Evolutionary conservation across 1,140 invertebrate genomes (phyloP).

Genomic region (Spodoptera frugiperda): DNA sequence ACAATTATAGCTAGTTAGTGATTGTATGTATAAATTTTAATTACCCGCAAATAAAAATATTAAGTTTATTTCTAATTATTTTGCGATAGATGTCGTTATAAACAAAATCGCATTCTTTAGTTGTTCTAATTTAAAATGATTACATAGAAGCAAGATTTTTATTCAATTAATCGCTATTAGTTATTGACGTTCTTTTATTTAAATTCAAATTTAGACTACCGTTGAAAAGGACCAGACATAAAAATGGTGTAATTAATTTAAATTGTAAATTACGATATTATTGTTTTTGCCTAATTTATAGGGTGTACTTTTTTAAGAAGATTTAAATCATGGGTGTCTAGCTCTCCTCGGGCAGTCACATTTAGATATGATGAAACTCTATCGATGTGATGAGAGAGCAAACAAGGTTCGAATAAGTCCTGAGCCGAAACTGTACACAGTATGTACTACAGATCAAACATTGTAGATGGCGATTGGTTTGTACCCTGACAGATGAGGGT

Average conservation of each 20-base stretch:
- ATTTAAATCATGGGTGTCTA: slow-evolving; percentile 59
- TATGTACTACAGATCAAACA: slow-evolving; percentile 53
- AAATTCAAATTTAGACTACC: not conserved
- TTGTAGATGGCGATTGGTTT: slow-evolving; percentile 41
- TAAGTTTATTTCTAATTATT: not conserved
- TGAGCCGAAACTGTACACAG: slow-evolving; percentile 40
- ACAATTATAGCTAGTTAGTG: too few species aligned
- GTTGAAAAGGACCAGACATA: not conserved
- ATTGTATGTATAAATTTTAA: not conserved
- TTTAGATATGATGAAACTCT: not conserved
- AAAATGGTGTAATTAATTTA: not conserved
- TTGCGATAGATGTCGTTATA: not conserved
- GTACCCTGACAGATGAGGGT: slow-evolving; percentile 30
- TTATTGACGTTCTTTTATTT: too few species aligned
- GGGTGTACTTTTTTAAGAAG: not conserved
- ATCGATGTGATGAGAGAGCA: slow-evolving; percentile 51
- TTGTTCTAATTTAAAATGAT: not conserved
- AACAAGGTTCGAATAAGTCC: slow-evolving; percentile 51
- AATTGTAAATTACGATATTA: slow-evolving; percentile 50
- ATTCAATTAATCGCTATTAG: not conserved
- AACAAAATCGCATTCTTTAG: not conserved
- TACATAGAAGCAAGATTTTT: not conserved
- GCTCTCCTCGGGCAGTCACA: slow-evolving; percentile 67
- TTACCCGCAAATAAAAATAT: not conserved
- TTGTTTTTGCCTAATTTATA: slow-evolving; percentile 11